Conservation (phyloP, 1,140 invertebrate genomes). For the Pachypeltis micranthus region DNA sequence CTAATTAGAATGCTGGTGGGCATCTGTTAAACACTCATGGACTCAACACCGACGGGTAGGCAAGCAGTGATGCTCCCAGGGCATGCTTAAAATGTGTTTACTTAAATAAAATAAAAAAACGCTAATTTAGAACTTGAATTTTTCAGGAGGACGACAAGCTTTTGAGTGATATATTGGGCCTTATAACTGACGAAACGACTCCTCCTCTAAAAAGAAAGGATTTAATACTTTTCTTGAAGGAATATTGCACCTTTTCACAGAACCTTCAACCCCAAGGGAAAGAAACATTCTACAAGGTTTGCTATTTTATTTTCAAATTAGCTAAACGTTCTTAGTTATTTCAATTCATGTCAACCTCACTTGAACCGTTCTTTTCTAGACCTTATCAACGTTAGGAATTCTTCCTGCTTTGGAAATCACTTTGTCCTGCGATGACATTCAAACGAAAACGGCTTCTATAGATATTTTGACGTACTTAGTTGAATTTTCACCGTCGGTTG, state of each 20-base stretch:
- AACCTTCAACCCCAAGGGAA: constrained; percentile 93
- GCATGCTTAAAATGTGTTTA: too few species aligned
- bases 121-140: too few species aligned
- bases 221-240: constrained; percentile 93
- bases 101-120: too few species aligned
- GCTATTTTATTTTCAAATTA: constrained; percentile 26
- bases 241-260: constrained; percentile 98
- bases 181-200: constrained; percentile 80
- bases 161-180: constrained; percentile 84
- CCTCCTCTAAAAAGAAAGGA: constrained; percentile 77
- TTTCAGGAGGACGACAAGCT: constrained; percentile 95
- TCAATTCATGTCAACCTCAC: too few species aligned
- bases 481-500: constrained; percentile 93
- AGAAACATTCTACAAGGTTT: constrained; percentile 88
- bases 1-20: too few species aligned
- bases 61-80: too few species aligned
- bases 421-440: constrained; percentile 78
- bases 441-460: constrained; percentile 90
- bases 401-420: constrained; percentile 89
- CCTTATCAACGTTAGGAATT: constrained; percentile 84
- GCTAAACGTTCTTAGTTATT: constrained; percentile 5
- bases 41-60: too few species aligned
- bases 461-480: constrained; percentile 98
- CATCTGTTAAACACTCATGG: too few species aligned
- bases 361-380: constrained; percentile 48